A percentile compares a stretch with the other conserved stretches of the same genome.
These are phyloP conservation scores for Drosophila algonquin DNA, from an alignment of 2,888 invertebrate species.

Conservation along the genomic window DNA sequence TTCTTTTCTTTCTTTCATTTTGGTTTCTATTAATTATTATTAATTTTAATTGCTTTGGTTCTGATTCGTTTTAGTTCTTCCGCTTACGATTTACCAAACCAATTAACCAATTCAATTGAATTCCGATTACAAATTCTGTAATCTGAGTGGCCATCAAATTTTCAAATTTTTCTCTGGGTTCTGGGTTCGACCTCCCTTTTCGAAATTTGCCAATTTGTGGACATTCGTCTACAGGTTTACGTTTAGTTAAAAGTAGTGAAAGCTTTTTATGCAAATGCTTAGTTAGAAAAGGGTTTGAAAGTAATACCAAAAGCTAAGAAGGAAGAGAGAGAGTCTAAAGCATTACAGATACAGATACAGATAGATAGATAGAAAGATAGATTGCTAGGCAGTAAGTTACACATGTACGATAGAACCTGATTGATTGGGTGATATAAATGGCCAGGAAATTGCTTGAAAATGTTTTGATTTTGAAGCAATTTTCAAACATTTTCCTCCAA, in stretches of 20 bases:
- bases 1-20: conserved; percentile 18
- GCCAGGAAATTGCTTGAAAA: conserved; percentile 10
- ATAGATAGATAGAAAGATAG: not conserved
- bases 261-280: conserved; percentile 61
- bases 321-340: conserved; percentile 21
- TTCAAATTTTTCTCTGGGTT: conserved; percentile 39
- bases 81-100: conserved; percentile 62
- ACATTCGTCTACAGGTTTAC: conserved; percentile 46
- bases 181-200: conserved; percentile 10
- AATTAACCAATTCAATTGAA: conserved; percentile 67
- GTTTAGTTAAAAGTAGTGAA: conserved; percentile 48
- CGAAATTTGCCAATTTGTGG: conserved; percentile 28
- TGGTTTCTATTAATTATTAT: conserved; percentile 42
- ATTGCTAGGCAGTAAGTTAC: not conserved
- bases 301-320: conserved; percentile 25
- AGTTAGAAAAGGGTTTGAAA: conserved; percentile 34
- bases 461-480: too few relatives aligned
- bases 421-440: conserved; percentile 5
- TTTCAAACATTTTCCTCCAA: not conserved
- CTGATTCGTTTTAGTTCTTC: conserved; percentile 27
- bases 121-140: conserved; percentile 40
- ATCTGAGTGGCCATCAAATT: conserved; percentile 51
- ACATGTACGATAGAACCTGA: conserved; percentile 18
- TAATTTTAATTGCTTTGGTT: conserved; percentile 26
- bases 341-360: conserved; percentile 22